These are phyloP conservation scores for Petroica traversi DNA, from an alignment of 2,113 vertebrate species.

Conservation along the genomic window DNA sequence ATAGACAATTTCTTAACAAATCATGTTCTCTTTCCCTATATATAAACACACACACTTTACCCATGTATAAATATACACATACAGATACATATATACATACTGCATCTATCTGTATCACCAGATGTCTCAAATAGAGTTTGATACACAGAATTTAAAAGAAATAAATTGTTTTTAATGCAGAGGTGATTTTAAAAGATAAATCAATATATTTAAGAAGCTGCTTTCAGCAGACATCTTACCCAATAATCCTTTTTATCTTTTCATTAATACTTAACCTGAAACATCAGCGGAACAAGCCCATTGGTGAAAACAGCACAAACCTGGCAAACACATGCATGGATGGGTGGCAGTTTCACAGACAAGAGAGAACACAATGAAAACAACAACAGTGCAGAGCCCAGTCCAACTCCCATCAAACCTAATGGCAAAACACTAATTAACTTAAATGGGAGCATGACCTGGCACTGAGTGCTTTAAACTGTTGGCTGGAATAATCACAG, in stretches of 20 bases:
- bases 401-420: slow-evolving; percentile 54
- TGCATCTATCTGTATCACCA: not conserved
- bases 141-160: not conserved
- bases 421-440: slow-evolving; percentile 51
- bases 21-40: not conserved
- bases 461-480: slow-evolving; percentile 56
- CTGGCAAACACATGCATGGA: slow-evolving; percentile 79
- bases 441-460: slow-evolving; percentile 58
- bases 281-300: slow-evolving; percentile 62
- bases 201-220: not conserved
- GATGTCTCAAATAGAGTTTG: not conserved
- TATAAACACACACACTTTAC: not conserved
- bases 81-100: not conserved
- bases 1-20: not conserved
- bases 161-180: not conserved
- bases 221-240: slow-evolving; percentile 63
- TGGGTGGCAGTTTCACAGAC: slow-evolving; percentile 68
- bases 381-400: slow-evolving; percentile 56
- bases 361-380: slow-evolving; percentile 58
- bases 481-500: slow-evolving; percentile 76
- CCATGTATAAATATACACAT: not conserved
- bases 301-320: slow-evolving; percentile 70
- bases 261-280: slow-evolving; percentile 67
- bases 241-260: slow-evolving; percentile 68
- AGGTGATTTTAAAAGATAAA: not conserved